Evolutionary conservation across 2,113 vertebrate species (phyloP), one percentile per base, ranked within the genome.

Genomic region (Papio anubis): DNA sequence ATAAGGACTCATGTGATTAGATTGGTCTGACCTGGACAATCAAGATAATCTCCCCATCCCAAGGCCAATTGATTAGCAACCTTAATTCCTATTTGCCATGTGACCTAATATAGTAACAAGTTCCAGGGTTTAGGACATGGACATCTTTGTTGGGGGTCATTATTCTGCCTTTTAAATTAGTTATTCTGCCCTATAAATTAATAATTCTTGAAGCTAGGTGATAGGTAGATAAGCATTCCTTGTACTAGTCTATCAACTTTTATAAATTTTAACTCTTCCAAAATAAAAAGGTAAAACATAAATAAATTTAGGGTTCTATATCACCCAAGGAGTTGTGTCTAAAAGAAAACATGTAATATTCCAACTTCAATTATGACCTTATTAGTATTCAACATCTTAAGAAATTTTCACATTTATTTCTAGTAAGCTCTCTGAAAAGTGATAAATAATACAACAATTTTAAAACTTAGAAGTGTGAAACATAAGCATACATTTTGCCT

Each of bases 331-430:
- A 97, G 90, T 90, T 82, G 2, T 93, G 13, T 73, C 81, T 81
- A 59, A 21, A 84, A 86, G 20, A 95, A 5, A 84, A 94, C 78
- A 92, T 14, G 87, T 86, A 97, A 38, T 80, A 96, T 75, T 85
- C 57, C 38, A 96, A 96, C 88, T 95, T 93, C 79, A 94, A n/a
- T 75, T 73, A 86, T 30, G 78, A 50, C 20, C 23, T 96, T 68
- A 70, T 85, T 92, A 89, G 59, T 86, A 96, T 90, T 96, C 79
- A 85, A 57, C 35, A 55, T 93, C 30, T 83, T 96, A 38, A 59
- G 59, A 97, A 94, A 86, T 93, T 91, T 95, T 50, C 59, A 75
- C 68, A 78, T 93, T 96, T 95, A 89, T 96, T 94, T 96, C 68
- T 27, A 82, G 79, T 27, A 66, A 96, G 18, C 66, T 91, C 57